Percentiles rank a stretch among this genome's conserved stretches.
Conservation (phyloP, 2,888 invertebrate genomes). For the Eupsilia transversa region DNA sequence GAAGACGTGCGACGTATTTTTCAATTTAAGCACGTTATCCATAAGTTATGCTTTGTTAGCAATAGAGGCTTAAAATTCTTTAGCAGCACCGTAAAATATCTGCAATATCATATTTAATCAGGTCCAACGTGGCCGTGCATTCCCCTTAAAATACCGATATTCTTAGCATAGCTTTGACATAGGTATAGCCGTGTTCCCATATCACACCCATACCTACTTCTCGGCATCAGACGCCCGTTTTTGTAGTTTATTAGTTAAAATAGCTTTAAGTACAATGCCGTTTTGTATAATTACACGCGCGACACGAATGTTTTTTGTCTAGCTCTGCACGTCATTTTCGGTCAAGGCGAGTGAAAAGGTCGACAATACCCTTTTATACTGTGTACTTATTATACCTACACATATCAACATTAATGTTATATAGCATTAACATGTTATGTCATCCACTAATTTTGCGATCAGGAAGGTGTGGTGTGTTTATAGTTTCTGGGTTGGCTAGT, state of each 20-base stretch:
- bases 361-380: constrained; percentile 47
- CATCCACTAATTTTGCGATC: constrained; percentile 44
- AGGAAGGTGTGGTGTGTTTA: constrained; percentile 50
- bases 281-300: constrained; percentile 61
- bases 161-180: constrained; percentile 41
- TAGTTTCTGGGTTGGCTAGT: constrained; percentile 29
- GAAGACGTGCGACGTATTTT: neutral
- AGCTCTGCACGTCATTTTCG: constrained; percentile 52
- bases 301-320: constrained; percentile 60
- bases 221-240: constrained; percentile 36
- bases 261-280: constrained; percentile 46
- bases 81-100: constrained; percentile 31
- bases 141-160: constrained; percentile 50
- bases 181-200: constrained; percentile 18
- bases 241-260: constrained; percentile 54
- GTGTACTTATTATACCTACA: constrained; percentile 31
- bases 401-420: constrained; percentile 33
- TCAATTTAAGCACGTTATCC: neutral
- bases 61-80: constrained; percentile 32
- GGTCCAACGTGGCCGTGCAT: constrained; percentile 25
- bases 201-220: constrained; percentile 47
- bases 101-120: constrained; percentile 44
- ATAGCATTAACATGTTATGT: constrained; percentile 39
- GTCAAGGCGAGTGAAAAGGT: constrained; percentile 60
- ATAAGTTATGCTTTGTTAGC: constrained; percentile 1